Base-by-base conservation (phyloP, 2,113 vertebrate genomes). In the Phalacrocorax pelagicus region DNA sequence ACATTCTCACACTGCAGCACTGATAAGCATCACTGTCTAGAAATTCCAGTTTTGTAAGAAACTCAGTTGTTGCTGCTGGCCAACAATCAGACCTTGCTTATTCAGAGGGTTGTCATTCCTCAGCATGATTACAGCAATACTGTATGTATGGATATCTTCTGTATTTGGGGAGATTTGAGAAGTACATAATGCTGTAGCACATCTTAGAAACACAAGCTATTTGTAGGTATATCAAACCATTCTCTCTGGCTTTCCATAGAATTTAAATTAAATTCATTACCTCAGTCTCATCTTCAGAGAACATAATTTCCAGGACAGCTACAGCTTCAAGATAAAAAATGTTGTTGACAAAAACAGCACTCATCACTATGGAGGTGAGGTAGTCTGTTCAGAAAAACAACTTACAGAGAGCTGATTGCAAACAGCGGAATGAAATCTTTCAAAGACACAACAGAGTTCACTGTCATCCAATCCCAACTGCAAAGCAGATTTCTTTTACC, bases 201-300 rank as follows among this genome's bases (percentile, higher is more conserved):
- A 30, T 70, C 67, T 92, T 71, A 81, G 72, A 88, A 86, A 89
- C 63, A 78, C 22, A 46, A 80, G 29, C 27, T 59, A 49, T 70
- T 92, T 95, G 92, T 61, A 42, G n/a, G n/a, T 54, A 32, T 88
- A 86, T 73, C 67, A 86, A 88, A 84, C 22, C 26, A 74, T 90
- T 86, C 49, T 92, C 51, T 82, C 47, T 12, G 21, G 20, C 66
- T 91, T 91, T 71, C 55, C 77, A 34, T 8, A 71, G 46, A 70
- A 91, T 86, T 92, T 63, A 91, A 89, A 92, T 96, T 77, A 89
- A 78, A 78, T 74, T 81, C 4, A 78, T 30, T 81, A 84, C 74
- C 59, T 86, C 73, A 55, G 63, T 38, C 54, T 94, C 69, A 57
- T 57, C 83, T 92, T 86, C 61, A 84, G 55, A 94, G 77, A 87